These are phyloP conservation scores for Heliconius hermathena DNA, from an alignment of 1,140 invertebrate species.

Conservation along the genomic window DNA sequence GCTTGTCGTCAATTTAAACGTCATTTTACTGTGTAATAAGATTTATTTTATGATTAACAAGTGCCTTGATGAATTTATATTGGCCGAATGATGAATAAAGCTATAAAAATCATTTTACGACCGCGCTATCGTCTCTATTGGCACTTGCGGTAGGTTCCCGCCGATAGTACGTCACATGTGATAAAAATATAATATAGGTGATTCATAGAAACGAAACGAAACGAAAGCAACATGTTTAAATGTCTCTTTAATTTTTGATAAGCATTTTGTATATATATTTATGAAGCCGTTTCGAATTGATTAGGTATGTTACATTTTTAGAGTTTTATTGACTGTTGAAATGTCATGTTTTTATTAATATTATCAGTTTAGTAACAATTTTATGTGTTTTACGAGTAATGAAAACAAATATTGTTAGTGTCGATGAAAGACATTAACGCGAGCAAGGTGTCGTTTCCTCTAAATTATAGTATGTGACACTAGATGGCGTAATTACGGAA, in stretches of 20 bases:
- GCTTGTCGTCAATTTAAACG: constrained; percentile 81
- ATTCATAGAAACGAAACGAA: constrained; percentile 46
- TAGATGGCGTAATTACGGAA: constrained; percentile 8
- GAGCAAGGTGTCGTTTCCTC: background rate
- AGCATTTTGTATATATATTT: constrained; percentile 19
- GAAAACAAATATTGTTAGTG: background rate
- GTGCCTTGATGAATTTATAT: constrained; percentile 80
- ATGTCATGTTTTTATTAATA: constrained; percentile 20
- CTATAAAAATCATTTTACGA: constrained; percentile 76
- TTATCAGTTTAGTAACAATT: background rate
- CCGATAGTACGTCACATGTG: constrained; percentile 48
- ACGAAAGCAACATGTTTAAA: constrained; percentile 21
- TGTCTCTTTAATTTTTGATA: constrained; percentile 36
- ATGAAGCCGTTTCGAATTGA: constrained; percentile 1
- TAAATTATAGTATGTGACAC: background rate
- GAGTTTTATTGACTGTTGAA: constrained; percentile 16
- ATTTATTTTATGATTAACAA: constrained; percentile 82
- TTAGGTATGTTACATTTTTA: constrained; percentile 26
- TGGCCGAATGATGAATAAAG: constrained; percentile 77
- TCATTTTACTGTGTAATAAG: constrained; percentile 80
- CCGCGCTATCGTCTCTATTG: constrained; percentile 73
- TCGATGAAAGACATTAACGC: background rate
- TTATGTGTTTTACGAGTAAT: background rate
- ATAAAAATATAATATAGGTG: constrained; percentile 57
- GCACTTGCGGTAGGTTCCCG: constrained; percentile 61